A percentile compares a stretch with the other conserved stretches of the same genome.
phyloP scores from a whole-genome alignment of 1,140 invertebrate genomes.

The Mesaphorura yosii region DNA sequence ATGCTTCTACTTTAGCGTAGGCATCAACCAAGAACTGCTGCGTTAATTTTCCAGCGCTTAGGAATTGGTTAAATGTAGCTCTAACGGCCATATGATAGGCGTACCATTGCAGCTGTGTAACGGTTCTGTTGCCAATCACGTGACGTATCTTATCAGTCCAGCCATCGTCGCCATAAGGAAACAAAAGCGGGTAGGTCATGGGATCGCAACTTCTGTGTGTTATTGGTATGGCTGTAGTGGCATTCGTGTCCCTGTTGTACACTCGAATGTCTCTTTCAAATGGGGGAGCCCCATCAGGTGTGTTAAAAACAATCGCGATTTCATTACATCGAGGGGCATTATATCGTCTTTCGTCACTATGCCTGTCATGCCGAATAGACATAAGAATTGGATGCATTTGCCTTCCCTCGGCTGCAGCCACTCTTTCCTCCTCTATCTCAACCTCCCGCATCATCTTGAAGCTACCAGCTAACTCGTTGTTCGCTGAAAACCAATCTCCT shows the following conservation, averaged over 20 bases:
- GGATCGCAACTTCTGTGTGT: conserved; percentile 34
- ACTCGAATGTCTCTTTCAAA: conserved; percentile 15
- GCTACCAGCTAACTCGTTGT: conserved; percentile 10
- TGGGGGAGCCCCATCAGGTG: conserved; percentile 13
- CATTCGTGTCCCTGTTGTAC: neutral
- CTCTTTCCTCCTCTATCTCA: neutral
- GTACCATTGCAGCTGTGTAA: conserved; percentile 37
- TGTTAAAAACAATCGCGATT: conserved; percentile 22
- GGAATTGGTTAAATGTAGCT: conserved; percentile 21
- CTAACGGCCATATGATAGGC: conserved; percentile 37
- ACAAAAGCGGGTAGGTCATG: conserved; percentile 40
- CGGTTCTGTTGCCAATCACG: conserved; percentile 22
- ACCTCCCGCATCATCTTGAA: conserved; percentile 18
- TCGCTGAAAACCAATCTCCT: neutral
- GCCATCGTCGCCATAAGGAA: conserved; percentile 38
- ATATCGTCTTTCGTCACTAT: conserved; percentile 19
- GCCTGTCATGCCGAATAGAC: conserved; percentile 5
- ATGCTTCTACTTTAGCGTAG: conserved; percentile 33
- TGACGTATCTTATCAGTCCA: conserved; percentile 29
- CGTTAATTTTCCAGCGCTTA: conserved; percentile 21
- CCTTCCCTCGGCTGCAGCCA: conserved; percentile 11
- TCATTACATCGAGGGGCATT: conserved; percentile 12
- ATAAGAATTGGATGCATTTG: conserved; percentile 7
- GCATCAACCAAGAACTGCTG: conserved; percentile 35
- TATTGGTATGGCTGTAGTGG: neutral